Evolutionary conservation across 2,888 invertebrate genomes (phyloP), one percentile per base, ranked within the genome.

Genomic region (Dendrolimus pini): DNA sequence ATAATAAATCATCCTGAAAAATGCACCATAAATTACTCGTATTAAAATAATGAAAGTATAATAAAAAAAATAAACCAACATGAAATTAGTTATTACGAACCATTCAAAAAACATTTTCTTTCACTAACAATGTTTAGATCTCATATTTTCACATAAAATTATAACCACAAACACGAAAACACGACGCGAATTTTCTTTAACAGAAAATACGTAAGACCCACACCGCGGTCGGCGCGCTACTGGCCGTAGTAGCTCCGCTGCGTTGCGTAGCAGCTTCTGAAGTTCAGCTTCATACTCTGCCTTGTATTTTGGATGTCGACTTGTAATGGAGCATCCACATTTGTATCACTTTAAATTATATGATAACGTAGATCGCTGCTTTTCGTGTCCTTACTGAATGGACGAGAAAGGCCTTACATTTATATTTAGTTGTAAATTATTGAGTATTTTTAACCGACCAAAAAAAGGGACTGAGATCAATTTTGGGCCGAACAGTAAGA

Each of bases 221-320:
- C 70, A 64, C 72, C 75, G 74, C 79, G 79, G 70, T 69, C 75
- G 75, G 72, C 82, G 82, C 83, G 84, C 70, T 78, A 90, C 89
- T 88, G 81, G 68, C 75, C 73, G 78, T 78, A 79, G 61, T 77
- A 73, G 72, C 30, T 30, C 30, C 1, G 30, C 30, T 30, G 30
- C 72, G 72, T 68, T 62, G 56, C 61, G 59, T 59, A 41, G 59
- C 55, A 60, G 59, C 60, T 61, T 68, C 69, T 69, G 68, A 69
- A 77, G 67, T 77, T 78, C 77, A 74, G 77, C 69, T 64, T 66
- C 68, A 66, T 64, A 61, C 65, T 73, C 72, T 73, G 18, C 18
- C 3, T 30, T 30, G 30, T 30, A 30, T 30, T 30, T 30, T 30
- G 30, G 6, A 30, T 30, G 30, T 3, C 30, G 30, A 30, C 30